A percentile compares a stretch with the other conserved stretches of the same genome.
Evolutionary conservation across 1,140 invertebrate genomes (phyloP).

Genomic region (Daktulosphaira vitifoliae): DNA sequence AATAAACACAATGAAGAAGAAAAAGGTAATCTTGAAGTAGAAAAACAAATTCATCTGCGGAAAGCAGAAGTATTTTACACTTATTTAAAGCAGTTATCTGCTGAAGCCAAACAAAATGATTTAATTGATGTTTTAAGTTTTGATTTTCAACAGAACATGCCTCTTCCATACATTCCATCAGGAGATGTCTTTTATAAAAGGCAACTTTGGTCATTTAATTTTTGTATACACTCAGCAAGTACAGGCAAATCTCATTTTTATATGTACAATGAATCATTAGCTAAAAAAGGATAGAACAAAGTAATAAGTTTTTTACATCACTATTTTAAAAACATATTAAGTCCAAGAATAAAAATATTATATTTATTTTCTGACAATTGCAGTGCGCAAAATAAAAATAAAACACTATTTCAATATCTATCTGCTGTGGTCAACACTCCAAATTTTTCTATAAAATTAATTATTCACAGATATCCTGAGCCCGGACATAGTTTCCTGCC

Average conservation of each 20-base stretch:
- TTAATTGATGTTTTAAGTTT: not conserved
- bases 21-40: not conserved
- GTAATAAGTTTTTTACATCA: slow-evolving; percentile 19
- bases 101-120: slow-evolving; percentile 4
- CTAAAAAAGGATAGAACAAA: slow-evolving; percentile 19
- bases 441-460: slow-evolving; percentile 34
- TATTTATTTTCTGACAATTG: slow-evolving; percentile 24
- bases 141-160: slow-evolving; percentile 5
- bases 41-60: not conserved
- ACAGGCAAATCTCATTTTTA: not conserved
- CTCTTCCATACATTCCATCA: not conserved
- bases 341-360: not conserved
- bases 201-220: not conserved
- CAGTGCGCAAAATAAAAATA: slow-evolving; percentile 27
- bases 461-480: slow-evolving; percentile 30
- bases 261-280: not conserved
- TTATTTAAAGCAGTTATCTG: not conserved
- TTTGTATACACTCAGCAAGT: slow-evolving; percentile 3
- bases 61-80: slow-evolving; percentile 2
- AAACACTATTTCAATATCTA: slow-evolving; percentile 3
- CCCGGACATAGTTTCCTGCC: slow-evolving; percentile 34
- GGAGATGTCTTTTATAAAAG: slow-evolving; percentile 3
- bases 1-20: not conserved
- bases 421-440: slow-evolving; percentile 34
- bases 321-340: slow-evolving; percentile 6